phyloP scores from a whole-genome alignment of 1,140 invertebrate genomes.

The Leptinotarsa defecta region DNA sequence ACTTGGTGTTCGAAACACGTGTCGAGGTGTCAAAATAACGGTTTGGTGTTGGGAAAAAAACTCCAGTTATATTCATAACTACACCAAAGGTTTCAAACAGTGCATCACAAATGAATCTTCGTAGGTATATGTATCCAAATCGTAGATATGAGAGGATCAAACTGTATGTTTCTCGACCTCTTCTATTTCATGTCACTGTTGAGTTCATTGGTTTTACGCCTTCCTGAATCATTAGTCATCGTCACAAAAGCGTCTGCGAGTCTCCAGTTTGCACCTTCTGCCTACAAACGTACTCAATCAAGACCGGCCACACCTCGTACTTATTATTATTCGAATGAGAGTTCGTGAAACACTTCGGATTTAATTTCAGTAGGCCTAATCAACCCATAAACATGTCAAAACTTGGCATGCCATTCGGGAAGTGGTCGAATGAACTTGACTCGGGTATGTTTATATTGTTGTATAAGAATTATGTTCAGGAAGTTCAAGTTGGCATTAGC shows the following conservation, averaged over 20 bases:
- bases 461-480: background rate
- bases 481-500: background rate
- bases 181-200: no score
- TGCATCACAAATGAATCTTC: no score
- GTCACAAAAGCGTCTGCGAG: background rate
- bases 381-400: background rate
- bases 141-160: no score
- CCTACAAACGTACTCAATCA: background rate
- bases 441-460: background rate
- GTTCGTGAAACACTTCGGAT: background rate
- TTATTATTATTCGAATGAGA: background rate
- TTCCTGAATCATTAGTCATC: background rate
- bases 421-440: background rate
- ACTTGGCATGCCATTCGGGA: background rate
- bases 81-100: no score
- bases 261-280: background rate
- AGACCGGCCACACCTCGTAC: background rate
- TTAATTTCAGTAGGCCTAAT: conserved; percentile 8
- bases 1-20: no score
- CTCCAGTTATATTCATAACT: no score
- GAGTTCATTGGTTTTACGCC: no score
- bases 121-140: no score
- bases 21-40: no score
- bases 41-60: no score
- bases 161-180: no score